A percentile compares a stretch with the other conserved stretches of the same genome.
These are phyloP conservation scores for Brachynemurus nebulosus DNA, from an alignment of 2,888 invertebrate genomes.

Conservation along the genomic window DNA sequence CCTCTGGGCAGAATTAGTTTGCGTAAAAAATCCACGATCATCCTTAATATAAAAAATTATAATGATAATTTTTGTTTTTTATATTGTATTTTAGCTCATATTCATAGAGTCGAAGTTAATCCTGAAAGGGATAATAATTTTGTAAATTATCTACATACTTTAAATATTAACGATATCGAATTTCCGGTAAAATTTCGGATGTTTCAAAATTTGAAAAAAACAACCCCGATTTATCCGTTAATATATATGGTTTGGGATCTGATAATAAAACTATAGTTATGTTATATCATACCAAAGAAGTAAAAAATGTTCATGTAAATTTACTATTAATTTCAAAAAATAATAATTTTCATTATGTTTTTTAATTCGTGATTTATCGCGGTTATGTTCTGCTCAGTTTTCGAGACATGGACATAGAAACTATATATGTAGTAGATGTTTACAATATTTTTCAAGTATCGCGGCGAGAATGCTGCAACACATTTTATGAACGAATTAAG, in stretches of 20 bases:
- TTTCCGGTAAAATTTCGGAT: not conserved
- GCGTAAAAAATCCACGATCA: no score
- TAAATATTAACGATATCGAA: not conserved
- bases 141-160: not conserved
- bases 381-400: not conserved
- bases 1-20: no score
- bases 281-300: not conserved
- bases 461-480: not conserved
- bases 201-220: not conserved
- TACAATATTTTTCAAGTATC: not conserved
- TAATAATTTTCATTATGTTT: not conserved
- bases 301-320: not conserved
- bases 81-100: conserved; percentile 1
- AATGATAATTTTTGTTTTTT: conserved; percentile 1
- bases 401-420: not conserved
- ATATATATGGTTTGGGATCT: not conserved
- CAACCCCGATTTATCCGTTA: not conserved
- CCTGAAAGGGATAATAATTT: not conserved
- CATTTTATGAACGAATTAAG: not conserved
- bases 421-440: not conserved
- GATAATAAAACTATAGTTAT: not conserved
- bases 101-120: not conserved
- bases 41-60: no score
- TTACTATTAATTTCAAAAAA: not conserved
- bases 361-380: conserved; percentile 1